These are phyloP conservation scores for Drosophila teissieri DNA, from an alignment of 1,140 invertebrate genomes.

Conservation along the genomic window DNA sequence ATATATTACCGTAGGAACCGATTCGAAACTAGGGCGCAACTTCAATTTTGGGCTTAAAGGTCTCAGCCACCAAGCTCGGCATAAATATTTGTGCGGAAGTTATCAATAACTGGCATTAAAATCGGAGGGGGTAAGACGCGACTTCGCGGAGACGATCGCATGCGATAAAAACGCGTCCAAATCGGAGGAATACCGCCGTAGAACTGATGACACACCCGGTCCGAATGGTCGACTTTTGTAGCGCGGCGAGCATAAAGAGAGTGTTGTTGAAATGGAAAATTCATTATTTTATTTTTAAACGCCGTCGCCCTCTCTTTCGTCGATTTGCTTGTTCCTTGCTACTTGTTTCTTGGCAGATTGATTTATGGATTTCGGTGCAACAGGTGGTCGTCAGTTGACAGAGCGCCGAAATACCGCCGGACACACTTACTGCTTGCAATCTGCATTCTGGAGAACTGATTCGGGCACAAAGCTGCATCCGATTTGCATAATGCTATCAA, in stretches of 20 bases:
- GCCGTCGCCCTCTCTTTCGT: slow-evolving; percentile 34
- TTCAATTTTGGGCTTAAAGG: slow-evolving; percentile 3
- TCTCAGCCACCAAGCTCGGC: slow-evolving; percentile 58
- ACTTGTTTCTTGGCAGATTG: slow-evolving; percentile 35
- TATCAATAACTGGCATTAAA: slow-evolving; percentile 67
- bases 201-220: slow-evolving; percentile 63
- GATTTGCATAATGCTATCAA: slow-evolving; percentile 56
- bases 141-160: slow-evolving; percentile 52
- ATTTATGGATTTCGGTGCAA: slow-evolving; percentile 72
- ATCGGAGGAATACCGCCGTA: slow-evolving; percentile 57
- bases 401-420: slow-evolving; percentile 5
- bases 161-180: slow-evolving; percentile 36
- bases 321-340: slow-evolving; percentile 22
- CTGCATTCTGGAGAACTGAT: slow-evolving; percentile 36
- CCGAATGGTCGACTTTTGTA: slow-evolving; percentile 60
- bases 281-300: slow-evolving; percentile 72
- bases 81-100: slow-evolving; percentile 34
- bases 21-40: background rate
- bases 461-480: slow-evolving; percentile 28
- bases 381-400: slow-evolving; percentile 51
- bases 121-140: background rate
- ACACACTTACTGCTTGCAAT: slow-evolving; percentile 17
- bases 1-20: slow-evolving; percentile 46
- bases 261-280: slow-evolving; percentile 42
- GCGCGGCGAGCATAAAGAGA: slow-evolving; percentile 50